Conservation (phyloP, 2,113 vertebrate species). For the Sorex araneus region DNA sequence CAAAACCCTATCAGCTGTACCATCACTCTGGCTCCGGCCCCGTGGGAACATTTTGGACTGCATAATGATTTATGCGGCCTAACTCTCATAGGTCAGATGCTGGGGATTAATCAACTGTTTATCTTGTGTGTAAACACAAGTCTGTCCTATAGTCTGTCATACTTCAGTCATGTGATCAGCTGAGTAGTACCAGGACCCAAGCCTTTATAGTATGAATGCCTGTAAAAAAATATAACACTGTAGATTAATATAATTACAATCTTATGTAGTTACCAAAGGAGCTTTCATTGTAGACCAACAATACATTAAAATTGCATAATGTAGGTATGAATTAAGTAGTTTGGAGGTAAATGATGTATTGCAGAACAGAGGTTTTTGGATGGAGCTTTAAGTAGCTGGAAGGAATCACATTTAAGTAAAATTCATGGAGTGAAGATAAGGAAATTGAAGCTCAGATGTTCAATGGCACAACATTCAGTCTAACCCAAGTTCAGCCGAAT, state of each 20-base stretch:
- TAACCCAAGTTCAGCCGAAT: neutral
- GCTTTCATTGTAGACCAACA: too few species aligned
- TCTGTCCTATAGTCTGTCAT: neutral
- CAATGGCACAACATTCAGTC: neutral
- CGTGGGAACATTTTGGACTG: neutral
- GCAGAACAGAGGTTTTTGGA: too few species aligned
- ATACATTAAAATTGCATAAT: too few species aligned
- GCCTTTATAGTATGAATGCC: neutral
- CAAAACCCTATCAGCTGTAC: too few species aligned
- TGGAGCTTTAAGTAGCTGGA: too few species aligned
- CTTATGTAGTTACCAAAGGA: too few species aligned
- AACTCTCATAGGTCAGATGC: neutral
- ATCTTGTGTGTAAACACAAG: neutral
- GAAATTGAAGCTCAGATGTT: slow-evolving; percentile 13
- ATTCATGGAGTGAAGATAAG: neutral
- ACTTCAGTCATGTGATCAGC: neutral
- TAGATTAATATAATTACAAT: neutral
- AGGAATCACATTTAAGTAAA: slow-evolving; percentile 25
- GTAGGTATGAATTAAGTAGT: too few species aligned
- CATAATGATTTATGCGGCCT: neutral
- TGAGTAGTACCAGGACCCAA: neutral
- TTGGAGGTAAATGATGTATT: too few species aligned
- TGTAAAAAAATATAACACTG: neutral
- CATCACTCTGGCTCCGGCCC: too few species aligned
- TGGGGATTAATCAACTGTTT: neutral